Evolutionary conservation across 2,797 vertebrate genomes (phyloP).

Genomic region (Melanotaenia parkinsoni): DNA sequence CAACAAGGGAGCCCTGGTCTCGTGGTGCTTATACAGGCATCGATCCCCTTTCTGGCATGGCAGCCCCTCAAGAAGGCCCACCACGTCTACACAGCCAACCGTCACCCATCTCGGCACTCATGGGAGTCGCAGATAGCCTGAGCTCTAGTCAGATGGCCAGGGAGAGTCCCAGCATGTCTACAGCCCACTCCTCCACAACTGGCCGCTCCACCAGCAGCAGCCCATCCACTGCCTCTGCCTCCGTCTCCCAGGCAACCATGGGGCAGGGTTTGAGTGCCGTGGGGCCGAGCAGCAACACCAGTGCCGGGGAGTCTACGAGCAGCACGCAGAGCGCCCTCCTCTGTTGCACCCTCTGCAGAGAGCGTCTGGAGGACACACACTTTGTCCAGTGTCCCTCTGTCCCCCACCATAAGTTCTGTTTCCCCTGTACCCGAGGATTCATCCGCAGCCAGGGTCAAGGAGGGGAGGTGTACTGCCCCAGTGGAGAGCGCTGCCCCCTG

Average conservation of each 20-base stretch:
- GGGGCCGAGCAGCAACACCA: constrained; percentile 60
- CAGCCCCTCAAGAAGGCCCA: constrained; percentile 67
- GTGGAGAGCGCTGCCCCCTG: constrained; percentile 90
- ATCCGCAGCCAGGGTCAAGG: constrained; percentile 89
- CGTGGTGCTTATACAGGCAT: constrained; percentile 80
- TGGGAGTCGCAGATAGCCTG: constrained; percentile 89
- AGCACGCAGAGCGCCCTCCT: constrained; percentile 80
- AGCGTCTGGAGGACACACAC: constrained; percentile 91
- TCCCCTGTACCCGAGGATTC: constrained; percentile 90
- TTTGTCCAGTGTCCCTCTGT: constrained; percentile 94
- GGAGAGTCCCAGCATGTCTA: constrained; percentile 80
- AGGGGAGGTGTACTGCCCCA: constrained; percentile 92
- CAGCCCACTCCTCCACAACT: constrained; percentile 73
- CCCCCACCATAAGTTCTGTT: constrained; percentile 91
- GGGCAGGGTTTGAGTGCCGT: constrained; percentile 60
- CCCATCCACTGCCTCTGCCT: constrained; percentile 76
- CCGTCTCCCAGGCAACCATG: constrained; percentile 71
- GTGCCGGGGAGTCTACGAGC: constrained; percentile 70
- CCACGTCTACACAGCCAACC: constrained; percentile 82
- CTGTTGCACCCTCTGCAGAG: constrained; percentile 90
- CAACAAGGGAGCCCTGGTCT: constrained; percentile 81
- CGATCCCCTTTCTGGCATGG: constrained; percentile 75
- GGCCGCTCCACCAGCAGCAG: constrained; percentile 78
- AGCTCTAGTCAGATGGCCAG: constrained; percentile 85
- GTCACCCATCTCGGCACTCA: constrained; percentile 89